Evolutionary conservation across 2,797 vertebrate genomes (phyloP).

Genomic region (Acropternis orthonyx): DNA sequence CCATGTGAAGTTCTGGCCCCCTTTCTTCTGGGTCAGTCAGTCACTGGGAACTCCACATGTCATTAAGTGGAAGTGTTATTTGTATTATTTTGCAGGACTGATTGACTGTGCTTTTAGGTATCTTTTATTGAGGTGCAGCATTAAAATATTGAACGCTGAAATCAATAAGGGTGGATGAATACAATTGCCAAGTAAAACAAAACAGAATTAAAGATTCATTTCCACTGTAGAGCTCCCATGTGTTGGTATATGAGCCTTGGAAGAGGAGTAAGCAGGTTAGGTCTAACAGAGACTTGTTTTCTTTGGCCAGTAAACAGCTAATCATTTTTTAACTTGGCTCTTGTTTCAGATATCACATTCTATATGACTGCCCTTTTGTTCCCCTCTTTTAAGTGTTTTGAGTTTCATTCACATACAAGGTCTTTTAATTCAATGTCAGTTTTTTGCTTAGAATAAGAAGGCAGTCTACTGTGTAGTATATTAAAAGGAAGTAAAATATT

Average conservation of each 20-base stretch:
- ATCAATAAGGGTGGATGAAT: not conserved
- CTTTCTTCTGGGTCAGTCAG: not conserved
- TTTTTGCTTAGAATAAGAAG: not conserved
- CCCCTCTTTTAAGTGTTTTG: not conserved
- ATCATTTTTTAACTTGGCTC: not conserved
- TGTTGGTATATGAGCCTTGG: not conserved
- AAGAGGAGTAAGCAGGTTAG: not conserved
- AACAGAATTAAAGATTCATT: slow-evolving; percentile 33
- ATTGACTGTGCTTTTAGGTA: not conserved
- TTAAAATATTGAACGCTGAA: not conserved
- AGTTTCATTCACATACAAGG: not conserved
- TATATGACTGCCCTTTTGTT: not conserved
- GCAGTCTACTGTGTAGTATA: not conserved
- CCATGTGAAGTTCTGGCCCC: not conserved
- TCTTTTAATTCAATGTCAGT: not conserved
- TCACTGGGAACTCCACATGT: not conserved
- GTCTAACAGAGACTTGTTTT: slow-evolving; percentile 16
- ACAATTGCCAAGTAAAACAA: not conserved
- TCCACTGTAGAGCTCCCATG: not conserved
- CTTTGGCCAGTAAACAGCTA: slow-evolving; percentile 41
- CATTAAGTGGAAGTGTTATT: not conserved
- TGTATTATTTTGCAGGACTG: not conserved
- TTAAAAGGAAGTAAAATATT: slow-evolving; percentile 26
- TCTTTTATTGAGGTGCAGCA: not conserved
- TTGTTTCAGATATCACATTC: slow-evolving; percentile 29